A percentile compares a stretch with the other conserved stretches of the same genome.
Conservation (phyloP, 2,888 invertebrate genomes). For the Hermaeophaga mercurialis region DNA sequence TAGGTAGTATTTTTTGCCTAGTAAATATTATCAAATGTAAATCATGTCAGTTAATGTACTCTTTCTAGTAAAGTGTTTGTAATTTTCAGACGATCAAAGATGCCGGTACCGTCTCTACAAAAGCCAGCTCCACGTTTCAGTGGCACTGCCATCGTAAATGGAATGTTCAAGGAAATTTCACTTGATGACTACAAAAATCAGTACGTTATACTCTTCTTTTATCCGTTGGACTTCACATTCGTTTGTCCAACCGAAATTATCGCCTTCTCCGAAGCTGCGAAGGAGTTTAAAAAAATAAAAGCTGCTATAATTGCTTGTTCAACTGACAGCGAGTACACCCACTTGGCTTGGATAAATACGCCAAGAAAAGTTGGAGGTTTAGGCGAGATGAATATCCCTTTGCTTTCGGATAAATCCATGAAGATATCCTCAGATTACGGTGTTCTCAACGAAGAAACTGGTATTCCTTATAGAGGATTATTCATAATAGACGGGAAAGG, state of each 20-base stretch:
- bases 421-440: conserved; percentile 87
- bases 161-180: conserved; percentile 80
- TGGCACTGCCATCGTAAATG: conserved; percentile 80
- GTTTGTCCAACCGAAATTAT: conserved; percentile 95
- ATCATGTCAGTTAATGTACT: no score
- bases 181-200: conserved; percentile 82
- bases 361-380: conserved; percentile 93
- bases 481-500: conserved; percentile 88
- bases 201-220: conserved; percentile 89
- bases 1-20: no score
- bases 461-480: conserved; percentile 91
- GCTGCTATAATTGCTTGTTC: conserved; percentile 90
- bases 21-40: no score
- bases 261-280: conserved; percentile 90
- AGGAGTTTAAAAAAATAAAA: conserved; percentile 81
- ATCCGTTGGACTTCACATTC: conserved; percentile 87
- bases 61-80: background rate
- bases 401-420: conserved; percentile 90
- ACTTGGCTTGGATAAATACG: conserved; percentile 96
- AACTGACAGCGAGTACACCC: conserved; percentile 95
- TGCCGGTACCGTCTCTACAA: conserved; percentile 5
- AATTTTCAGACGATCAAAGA: background rate
- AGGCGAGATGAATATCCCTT: conserved; percentile 91
- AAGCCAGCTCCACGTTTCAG: conserved; percentile 81
- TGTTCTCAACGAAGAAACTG: conserved; percentile 87